A percentile compares a stretch with the other conserved stretches of the same genome.
Evolutionary conservation across 1,140 invertebrate genomes (phyloP).

Genomic region (Ooceraea biroi): DNA sequence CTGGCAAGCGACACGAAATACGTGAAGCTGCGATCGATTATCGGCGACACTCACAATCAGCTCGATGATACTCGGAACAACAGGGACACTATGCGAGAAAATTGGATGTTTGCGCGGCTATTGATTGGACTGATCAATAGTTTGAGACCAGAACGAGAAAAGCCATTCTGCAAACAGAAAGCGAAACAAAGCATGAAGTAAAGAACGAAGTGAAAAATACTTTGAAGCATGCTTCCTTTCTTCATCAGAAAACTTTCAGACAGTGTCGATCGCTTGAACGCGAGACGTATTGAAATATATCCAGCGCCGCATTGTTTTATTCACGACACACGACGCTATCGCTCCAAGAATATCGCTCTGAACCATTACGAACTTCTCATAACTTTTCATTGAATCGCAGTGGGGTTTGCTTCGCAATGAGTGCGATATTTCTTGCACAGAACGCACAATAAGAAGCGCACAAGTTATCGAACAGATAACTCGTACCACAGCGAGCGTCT

Average conservation of each 20-base stretch:
- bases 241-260: too few relatives aligned
- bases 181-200: background rate
- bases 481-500: background rate
- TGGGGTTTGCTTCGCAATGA: background rate
- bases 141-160: too few relatives aligned
- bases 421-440: slow-evolving; percentile 3
- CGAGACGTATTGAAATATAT: too few relatives aligned
- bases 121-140: background rate
- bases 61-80: background rate
- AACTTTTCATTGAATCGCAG: slow-evolving; percentile 25
- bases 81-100: background rate
- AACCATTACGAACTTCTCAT: background rate
- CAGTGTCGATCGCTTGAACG: too few relatives aligned
- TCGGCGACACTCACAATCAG: background rate
- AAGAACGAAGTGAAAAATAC: too few relatives aligned
- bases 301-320: background rate
- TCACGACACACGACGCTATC: background rate
- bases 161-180: background rate
- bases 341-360: background rate
- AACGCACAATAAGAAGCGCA: background rate
- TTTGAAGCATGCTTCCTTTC: too few relatives aligned
- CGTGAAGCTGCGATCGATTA: background rate
- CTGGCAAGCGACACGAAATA: background rate
- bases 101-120: background rate
- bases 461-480: background rate